Evolutionary conservation across 2,113 vertebrate species (phyloP).

Genomic region (Mormyrus lacerda): DNA sequence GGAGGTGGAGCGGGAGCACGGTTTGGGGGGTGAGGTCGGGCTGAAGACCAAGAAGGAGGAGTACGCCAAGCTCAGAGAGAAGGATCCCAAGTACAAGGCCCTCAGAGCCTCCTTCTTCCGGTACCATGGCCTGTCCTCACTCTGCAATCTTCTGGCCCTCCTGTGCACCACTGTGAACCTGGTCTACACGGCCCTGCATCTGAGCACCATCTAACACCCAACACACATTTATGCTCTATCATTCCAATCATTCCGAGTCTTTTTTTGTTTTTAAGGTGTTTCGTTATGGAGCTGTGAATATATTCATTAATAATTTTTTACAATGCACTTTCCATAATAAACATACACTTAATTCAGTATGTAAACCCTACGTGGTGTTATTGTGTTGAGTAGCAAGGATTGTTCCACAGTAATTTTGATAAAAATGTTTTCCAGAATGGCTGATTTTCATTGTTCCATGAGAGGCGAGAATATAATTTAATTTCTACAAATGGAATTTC

Average conservation of each 20-base stretch:
- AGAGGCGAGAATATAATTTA: not conserved
- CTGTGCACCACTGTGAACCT: constrained; percentile 68
- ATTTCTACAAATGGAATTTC: not conserved
- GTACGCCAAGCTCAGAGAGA: constrained; percentile 66
- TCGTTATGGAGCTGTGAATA: not conserved
- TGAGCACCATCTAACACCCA: constrained; percentile 55
- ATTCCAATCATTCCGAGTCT: not conserved
- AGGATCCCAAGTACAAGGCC: constrained; percentile 72
- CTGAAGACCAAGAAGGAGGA: constrained; percentile 53
- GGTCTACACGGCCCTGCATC: constrained; percentile 60
- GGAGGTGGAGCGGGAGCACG: constrained; percentile 68
- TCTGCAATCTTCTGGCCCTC: constrained; percentile 71
- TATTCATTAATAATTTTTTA: not conserved
- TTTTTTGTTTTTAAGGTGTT: not conserved
- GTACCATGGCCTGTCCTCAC: constrained; percentile 71
- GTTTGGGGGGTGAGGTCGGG: constrained; percentile 64
- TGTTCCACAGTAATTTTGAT: not conserved
- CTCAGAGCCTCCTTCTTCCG: constrained; percentile 56
- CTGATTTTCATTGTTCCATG: not conserved
- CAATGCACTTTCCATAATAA: not conserved
- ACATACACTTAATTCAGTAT: not conserved
- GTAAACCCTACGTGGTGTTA: not conserved
- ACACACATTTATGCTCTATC: not conserved
- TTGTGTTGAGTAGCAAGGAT: not conserved
- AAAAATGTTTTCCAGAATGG: not conserved